Conservation (phyloP, 1,140 invertebrate genomes). For the Antheraea pernyi region DNA sequence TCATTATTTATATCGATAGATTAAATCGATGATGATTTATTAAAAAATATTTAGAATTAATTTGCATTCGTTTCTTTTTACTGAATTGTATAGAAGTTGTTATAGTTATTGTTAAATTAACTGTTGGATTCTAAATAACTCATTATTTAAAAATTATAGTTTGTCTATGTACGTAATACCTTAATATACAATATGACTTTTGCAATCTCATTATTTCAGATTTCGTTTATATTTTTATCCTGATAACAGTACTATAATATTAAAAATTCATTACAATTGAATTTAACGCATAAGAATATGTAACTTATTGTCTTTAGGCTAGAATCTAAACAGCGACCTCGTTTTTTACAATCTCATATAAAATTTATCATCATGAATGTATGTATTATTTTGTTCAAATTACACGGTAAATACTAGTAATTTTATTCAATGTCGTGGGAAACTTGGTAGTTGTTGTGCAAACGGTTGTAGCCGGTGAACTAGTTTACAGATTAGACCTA, state of each 20-base stretch:
- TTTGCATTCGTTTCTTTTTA: too few relatives aligned
- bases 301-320: neutral
- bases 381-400: slow-evolving; percentile 15
- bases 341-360: slow-evolving; percentile 1
- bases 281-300: neutral
- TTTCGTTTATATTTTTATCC: too few relatives aligned
- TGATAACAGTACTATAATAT: neutral
- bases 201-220: too few relatives aligned
- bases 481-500: slow-evolving; percentile 59
- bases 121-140: too few relatives aligned
- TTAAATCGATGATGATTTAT: too few relatives aligned
- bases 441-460: slow-evolving; percentile 56
- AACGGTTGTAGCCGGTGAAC: slow-evolving; percentile 51
- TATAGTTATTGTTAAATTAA: too few relatives aligned
- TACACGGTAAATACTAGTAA: slow-evolving; percentile 48
- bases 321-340: neutral
- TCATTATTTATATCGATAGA: too few relatives aligned
- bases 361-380: slow-evolving; percentile 23
- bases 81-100: too few relatives aligned
- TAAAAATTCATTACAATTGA: neutral
- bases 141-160: too few relatives aligned
- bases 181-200: too few relatives aligned
- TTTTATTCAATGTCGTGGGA: slow-evolving; percentile 75
- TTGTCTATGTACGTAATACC: too few relatives aligned
- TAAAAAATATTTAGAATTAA: too few relatives aligned